Conservation (phyloP, 2,797 vertebrate genomes). For the Hypotaenidia philippensis region DNA sequence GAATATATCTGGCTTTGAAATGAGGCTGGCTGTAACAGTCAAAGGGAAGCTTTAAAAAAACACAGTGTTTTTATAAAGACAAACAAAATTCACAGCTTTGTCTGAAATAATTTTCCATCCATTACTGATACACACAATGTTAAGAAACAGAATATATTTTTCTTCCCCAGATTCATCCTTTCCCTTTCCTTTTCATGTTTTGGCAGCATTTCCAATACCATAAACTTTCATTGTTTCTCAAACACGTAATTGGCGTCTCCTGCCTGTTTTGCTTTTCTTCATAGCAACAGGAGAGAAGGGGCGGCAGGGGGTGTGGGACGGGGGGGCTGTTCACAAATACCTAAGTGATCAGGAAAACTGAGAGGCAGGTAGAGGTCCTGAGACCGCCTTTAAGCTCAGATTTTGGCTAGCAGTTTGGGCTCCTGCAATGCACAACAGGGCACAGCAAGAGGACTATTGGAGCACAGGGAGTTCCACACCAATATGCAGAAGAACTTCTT, state of each 20-base stretch:
- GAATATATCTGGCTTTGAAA: slow-evolving; percentile 44
- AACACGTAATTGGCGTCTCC: background rate
- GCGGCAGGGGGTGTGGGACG: too few relatives aligned
- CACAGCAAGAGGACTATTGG: background rate
- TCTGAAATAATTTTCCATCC: slow-evolving; percentile 39
- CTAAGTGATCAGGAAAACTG: background rate
- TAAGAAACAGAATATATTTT: background rate
- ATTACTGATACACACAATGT: background rate
- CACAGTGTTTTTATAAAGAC: background rate
- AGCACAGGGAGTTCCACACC: too few relatives aligned
- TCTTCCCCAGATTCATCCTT: background rate
- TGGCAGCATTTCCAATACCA: slow-evolving; percentile 27
- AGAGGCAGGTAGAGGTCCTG: background rate
- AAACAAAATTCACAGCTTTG: slow-evolving; percentile 42
- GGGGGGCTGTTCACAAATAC: background rate
- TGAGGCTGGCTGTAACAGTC: background rate
- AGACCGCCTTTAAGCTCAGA: background rate
- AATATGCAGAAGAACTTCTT: too few relatives aligned
- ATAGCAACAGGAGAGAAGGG: background rate
- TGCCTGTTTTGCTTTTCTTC: background rate
- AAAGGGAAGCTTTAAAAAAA: slow-evolving; percentile 6
- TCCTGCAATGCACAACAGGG: background rate
- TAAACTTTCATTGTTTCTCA: slow-evolving; percentile 33
- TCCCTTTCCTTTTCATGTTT: background rate
- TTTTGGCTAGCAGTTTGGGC: background rate